phyloP scores from a whole-genome alignment of 2,113 vertebrate species.

The Alethe diademata region DNA sequence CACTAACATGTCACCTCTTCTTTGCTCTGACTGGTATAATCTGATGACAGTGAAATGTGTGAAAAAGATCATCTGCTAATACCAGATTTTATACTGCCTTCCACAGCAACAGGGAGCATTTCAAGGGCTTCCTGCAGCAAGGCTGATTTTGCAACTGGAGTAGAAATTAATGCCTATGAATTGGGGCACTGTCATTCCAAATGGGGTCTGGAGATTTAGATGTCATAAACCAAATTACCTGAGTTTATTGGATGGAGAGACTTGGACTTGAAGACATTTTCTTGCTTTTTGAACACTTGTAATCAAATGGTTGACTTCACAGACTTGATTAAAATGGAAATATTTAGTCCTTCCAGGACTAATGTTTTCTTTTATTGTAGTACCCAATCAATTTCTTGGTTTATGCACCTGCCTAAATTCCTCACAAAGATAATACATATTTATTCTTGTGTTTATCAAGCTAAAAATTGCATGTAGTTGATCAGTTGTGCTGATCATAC shows the following conservation, averaged over 20 bases:
- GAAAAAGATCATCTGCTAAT: neutral
- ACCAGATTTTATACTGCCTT: neutral
- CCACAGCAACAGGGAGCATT: neutral
- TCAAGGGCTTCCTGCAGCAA: neutral
- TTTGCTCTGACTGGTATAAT: neutral
- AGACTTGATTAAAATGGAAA: neutral
- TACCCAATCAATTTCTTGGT: neutral
- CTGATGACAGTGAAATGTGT: neutral
- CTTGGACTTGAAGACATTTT: neutral
- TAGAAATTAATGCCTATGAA: neutral
- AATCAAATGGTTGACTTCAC: neutral
- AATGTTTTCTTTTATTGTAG: neutral
- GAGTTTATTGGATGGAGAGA: neutral
- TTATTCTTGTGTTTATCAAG: neutral
- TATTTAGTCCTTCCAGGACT: neutral
- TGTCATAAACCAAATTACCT: neutral
- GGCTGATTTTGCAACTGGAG: neutral
- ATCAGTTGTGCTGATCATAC: neutral
- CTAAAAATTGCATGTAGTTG: neutral
- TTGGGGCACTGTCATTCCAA: neutral
- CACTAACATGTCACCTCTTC: neutral
- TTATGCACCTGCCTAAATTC: neutral
- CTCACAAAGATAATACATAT: neutral
- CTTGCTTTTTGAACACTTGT: neutral
- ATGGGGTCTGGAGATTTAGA: neutral